Conservation (phyloP, 2,888 invertebrate genomes). For the Microdon myrmicae region DNA sequence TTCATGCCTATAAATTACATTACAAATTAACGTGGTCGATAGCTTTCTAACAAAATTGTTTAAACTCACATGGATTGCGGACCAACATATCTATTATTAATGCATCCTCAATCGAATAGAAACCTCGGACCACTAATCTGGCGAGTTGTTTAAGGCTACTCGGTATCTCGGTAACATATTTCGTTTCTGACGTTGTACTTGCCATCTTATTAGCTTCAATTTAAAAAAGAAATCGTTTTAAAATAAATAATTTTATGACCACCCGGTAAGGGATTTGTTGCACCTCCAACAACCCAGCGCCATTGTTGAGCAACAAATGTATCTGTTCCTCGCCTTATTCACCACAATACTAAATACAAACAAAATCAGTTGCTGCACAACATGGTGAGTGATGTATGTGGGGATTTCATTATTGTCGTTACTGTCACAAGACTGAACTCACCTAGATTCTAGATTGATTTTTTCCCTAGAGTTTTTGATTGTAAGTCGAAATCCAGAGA, state of each 20-base stretch:
- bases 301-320: too few relatives aligned
- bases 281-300: too few relatives aligned
- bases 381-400: too few relatives aligned
- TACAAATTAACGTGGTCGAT: neutral
- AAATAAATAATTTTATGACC: slow-evolving; percentile 1
- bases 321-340: too few relatives aligned
- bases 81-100: slow-evolving; percentile 96
- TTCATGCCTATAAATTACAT: slow-evolving; percentile 74
- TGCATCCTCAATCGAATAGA: slow-evolving; percentile 93
- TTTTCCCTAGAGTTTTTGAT: too few relatives aligned
- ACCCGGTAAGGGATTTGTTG: too few relatives aligned
- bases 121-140: slow-evolving; percentile 89
- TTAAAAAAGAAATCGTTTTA: slow-evolving; percentile 1
- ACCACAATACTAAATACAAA: too few relatives aligned
- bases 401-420: too few relatives aligned
- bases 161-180: slow-evolving; percentile 90
- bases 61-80: slow-evolving; percentile 83
- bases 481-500: too few relatives aligned
- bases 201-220: slow-evolving; percentile 14
- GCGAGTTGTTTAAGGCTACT: slow-evolving; percentile 92
- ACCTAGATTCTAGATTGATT: too few relatives aligned
- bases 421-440: too few relatives aligned
- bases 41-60: neutral
- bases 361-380: too few relatives aligned
- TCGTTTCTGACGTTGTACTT: slow-evolving; percentile 73